These are phyloP conservation scores for Holothuria glaberrima DNA, from an alignment of 35 echinoderm and acorn worm species.

Conservation along the genomic window DNA sequence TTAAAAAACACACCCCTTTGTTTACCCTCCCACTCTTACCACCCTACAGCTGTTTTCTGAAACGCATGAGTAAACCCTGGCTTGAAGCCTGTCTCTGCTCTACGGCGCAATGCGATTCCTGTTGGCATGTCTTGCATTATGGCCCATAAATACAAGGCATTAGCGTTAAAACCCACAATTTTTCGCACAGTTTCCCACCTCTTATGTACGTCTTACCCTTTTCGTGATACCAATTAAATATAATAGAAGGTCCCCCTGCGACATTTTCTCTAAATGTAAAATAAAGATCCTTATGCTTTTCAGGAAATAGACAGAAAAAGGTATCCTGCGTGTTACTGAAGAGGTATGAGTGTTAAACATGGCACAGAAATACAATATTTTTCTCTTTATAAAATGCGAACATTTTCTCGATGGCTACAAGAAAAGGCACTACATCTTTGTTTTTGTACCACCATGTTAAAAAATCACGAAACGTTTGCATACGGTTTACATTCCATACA, in stretches of 20 bases:
- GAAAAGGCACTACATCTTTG: slow-evolving; percentile 52
- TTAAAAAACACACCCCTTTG: too few species aligned
- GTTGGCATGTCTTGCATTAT: slow-evolving; percentile 57
- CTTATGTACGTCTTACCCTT: slow-evolving; percentile 42
- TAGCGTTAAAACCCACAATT: slow-evolving; percentile 18
- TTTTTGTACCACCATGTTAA: slow-evolving; percentile 73
- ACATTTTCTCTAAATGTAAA: slow-evolving; percentile 25
- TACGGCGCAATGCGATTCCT: slow-evolving; percentile 48
- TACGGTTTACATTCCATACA: slow-evolving; percentile 47
- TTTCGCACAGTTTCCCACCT: slow-evolving; percentile 22
- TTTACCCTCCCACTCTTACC: too few species aligned
- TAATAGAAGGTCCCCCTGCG: slow-evolving; percentile 37
- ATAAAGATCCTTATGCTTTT: slow-evolving; percentile 26
- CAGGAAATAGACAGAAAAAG: slow-evolving; percentile 1
- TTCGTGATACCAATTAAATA: slow-evolving; percentile 54
- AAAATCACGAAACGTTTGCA: slow-evolving; percentile 52
- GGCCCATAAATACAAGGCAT: slow-evolving; percentile 36
- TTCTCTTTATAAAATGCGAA: slow-evolving; percentile 48
- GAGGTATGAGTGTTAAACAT: slow-evolving; percentile 56
- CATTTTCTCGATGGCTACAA: slow-evolving; percentile 73
- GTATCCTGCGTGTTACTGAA: background rate
- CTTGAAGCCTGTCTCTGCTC: background rate
- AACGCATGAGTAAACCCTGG: slow-evolving; percentile 18
- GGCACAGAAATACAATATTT: slow-evolving; percentile 62
- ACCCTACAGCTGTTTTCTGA: background rate